Percentiles rank a stretch among this genome's conserved stretches.
Conservation (phyloP, 2,888 invertebrate genomes). For the Trachelus iudaicus region DNA sequence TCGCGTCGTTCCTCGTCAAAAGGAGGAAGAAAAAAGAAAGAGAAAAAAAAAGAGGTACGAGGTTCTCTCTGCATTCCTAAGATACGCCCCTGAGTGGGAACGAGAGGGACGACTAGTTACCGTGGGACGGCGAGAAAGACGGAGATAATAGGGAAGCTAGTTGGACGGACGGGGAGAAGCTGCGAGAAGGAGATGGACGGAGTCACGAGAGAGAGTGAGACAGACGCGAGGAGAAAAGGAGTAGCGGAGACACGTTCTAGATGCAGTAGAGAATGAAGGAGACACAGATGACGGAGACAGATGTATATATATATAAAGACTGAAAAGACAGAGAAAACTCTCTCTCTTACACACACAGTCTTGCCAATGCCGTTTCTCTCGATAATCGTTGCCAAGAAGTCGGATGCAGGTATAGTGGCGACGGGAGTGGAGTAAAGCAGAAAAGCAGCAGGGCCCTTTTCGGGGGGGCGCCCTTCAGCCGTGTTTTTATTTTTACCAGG, state of each 20-base stretch:
- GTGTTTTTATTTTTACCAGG: not conserved
- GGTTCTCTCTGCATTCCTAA: slow-evolving; percentile 29
- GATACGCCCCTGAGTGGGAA: slow-evolving; percentile 21
- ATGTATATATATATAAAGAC: too few species aligned
- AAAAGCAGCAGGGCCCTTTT: slow-evolving; percentile 18
- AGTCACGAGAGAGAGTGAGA: not conserved
- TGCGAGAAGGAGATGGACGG: slow-evolving; percentile 8
- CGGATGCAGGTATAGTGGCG: slow-evolving; percentile 32
- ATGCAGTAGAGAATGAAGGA: too few species aligned
- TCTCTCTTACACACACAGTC: slow-evolving; percentile 20
- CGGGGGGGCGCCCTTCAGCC: slow-evolving; percentile 14
- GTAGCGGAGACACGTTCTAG: too few species aligned
- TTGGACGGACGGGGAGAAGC: slow-evolving; percentile 15
- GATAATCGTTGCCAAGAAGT: slow-evolving; percentile 40
- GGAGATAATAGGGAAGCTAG: slow-evolving; percentile 5
- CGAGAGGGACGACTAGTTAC: slow-evolving; percentile 17
- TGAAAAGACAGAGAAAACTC: slow-evolving; percentile 1
- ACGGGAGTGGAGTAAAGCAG: not conserved
- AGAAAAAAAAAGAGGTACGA: slow-evolving; percentile 21
- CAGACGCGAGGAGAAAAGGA: too few species aligned
- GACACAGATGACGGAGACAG: too few species aligned
- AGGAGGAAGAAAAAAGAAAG: not conserved
- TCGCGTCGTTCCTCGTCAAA: not conserved
- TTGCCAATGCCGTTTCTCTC: slow-evolving; percentile 24
- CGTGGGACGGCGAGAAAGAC: slow-evolving; percentile 5